Percentiles rank a stretch among this genome's conserved stretches.
phyloP scores from a whole-genome alignment of 2,797 vertebrate genomes.

The Melopsittacus undulatus region DNA sequence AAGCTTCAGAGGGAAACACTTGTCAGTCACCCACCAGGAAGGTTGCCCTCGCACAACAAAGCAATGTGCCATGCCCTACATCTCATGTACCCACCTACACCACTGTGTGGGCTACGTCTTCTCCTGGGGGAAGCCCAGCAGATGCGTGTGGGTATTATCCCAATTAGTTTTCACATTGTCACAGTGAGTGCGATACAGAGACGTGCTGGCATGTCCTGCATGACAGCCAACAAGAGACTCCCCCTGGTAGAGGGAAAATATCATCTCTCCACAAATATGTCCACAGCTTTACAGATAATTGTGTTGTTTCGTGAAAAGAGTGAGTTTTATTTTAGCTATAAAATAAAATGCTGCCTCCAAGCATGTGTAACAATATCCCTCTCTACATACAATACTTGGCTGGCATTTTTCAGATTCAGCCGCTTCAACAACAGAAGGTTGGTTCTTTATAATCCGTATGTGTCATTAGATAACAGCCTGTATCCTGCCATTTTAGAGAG shows the following conservation, averaged over 20 bases:
- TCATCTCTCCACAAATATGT: not conserved
- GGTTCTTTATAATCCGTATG: not conserved
- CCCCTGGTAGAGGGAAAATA: not conserved
- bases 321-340: not conserved
- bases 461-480: not conserved
- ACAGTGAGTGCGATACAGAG: not conserved
- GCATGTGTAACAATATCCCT: not conserved
- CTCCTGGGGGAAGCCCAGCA: constrained; percentile 43
- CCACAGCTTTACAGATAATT: not conserved
- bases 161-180: not conserved
- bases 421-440: not conserved
- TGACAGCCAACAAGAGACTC: constrained; percentile 13
- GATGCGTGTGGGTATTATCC: constrained; percentile 21
- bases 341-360: not conserved
- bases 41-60: not conserved
- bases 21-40: not conserved
- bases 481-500: not conserved
- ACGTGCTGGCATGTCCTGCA: not conserved
- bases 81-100: not conserved
- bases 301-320: not conserved
- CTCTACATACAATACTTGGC: not conserved
- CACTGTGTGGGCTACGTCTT: not conserved
- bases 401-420: constrained; percentile 22
- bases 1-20: not conserved
- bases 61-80: not conserved